Evolutionary conservation across 2,888 invertebrate species (phyloP), one percentile per base, ranked within the genome.

Genomic region (Acheta domesticus): DNA sequence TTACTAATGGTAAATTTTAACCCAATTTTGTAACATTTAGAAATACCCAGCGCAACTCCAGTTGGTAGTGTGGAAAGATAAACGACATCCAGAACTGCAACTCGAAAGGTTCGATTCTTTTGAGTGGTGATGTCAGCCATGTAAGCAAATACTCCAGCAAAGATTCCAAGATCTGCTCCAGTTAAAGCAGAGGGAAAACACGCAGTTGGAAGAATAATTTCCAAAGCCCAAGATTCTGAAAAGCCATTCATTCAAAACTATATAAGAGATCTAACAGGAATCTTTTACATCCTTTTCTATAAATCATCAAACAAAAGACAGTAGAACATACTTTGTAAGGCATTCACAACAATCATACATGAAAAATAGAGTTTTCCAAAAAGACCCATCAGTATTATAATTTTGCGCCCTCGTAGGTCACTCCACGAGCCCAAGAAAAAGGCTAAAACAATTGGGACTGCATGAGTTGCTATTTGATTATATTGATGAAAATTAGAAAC

Each of bases 361-460:
- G 94, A 94, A 85, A 93, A 95, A 83, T 92, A 90, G 0, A 94
- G 87, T 87, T 94, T 94, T 20, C 95, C 94, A 1, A 89, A 80
- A 12, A 95, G 86, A 0, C 95, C 95, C 73, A 93, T 88, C 0
- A 95, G 86, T 5, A 95, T 85, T 0, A 94, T 92, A 73, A 92
- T 86, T 85, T 95, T 95, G 78, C 93, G 87, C 0, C 95, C 95
- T 2, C 94, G 89, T 82, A 92, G 91, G 85, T 95, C 95, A 79
- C 94, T 94, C 90, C 95, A 95, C 1, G 95, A 91, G 0, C 95
- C 95, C 81, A 94, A 87, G 85, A 95, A 94, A 80, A 95, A 89
- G 0, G 95, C 94, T 73, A 96, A 86, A 2, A 94, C 85, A 36
- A 95, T 91, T 4, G 95, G 95, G 76, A 94, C 91, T 0, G 91